Base-by-base conservation (phyloP, 2,113 vertebrate species). In the Donacobius atricapilla region DNA sequence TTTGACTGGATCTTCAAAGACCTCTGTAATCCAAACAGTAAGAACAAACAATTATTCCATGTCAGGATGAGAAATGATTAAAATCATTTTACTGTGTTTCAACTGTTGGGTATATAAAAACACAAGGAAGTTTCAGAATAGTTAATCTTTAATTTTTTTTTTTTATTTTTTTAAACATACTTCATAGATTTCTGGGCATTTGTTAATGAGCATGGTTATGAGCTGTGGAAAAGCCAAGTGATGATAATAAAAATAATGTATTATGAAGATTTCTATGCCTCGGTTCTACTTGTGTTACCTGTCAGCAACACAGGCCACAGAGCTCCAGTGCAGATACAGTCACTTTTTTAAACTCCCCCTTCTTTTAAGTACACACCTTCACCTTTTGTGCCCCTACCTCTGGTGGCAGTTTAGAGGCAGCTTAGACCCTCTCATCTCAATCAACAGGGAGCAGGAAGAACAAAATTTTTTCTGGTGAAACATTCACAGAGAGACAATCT, bases 171-270 rank as follows among this genome's bases (percentile, higher is more conserved):
- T 60, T 77, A 95, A 94, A 94, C 58, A 19, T 64, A 73, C 83
- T 96, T 95, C 91, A 97, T 97, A 97, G 97, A 97, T 97, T 93
- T 95, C 80, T 85, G 90, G 94, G 91, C 83, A 91, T 96, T 95
- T 13, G 24, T 96, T 96, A 96, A 97, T 53, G 73, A 86, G 83
- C 68, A 90, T 15, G 25, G 89, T 91, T 96, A 94, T 11, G 35
- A 44, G 54, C 89, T 87, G 57, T 90, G 90, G 95, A 96, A 97
- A 96, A 97, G 94, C 58, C 68, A 95, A 95, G 69, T 73, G 84
- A 97, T 95, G 94, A 95, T 68, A 89, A 93, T 96, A 96, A 97
- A 97, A 90, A 70, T 39, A 56, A 66, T n/a, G 9, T 89, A 89
- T 94, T 66, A 58, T 51, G 63, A 96, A 83, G 83, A 81, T 87